These are phyloP conservation scores for Pterobdella sp. DNA, from an alignment of 2,888 invertebrate species.

Conservation along the genomic window DNA sequence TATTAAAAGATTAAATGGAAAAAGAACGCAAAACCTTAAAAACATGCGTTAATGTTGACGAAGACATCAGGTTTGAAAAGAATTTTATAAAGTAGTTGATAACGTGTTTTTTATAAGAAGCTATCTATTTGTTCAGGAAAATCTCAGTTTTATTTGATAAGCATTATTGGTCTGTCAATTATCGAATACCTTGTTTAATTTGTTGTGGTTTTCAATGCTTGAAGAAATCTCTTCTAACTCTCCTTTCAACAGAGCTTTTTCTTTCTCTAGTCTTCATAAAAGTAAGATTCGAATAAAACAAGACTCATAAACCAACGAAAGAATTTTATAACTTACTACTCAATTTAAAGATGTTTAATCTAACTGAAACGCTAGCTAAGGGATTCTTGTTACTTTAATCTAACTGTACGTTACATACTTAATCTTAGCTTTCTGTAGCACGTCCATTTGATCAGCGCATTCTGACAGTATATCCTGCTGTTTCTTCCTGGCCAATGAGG, in stretches of 20 bases:
- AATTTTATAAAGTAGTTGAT: too few relatives aligned
- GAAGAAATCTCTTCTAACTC: slow-evolving; percentile 24
- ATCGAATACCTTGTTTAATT: slow-evolving; percentile 27
- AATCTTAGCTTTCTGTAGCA: slow-evolving; percentile 97
- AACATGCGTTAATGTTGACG: too few relatives aligned
- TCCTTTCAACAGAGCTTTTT: slow-evolving; percentile 28
- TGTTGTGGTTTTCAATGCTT: slow-evolving; percentile 28
- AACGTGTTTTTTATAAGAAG: too few relatives aligned
- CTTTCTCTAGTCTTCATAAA: slow-evolving; percentile 30
- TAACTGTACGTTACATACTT: slow-evolving; percentile 59
- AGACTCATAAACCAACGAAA: not conserved
- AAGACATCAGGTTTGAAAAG: too few relatives aligned
- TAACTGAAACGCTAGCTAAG: not conserved
- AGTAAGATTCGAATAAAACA: not conserved
- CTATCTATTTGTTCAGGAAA: too few relatives aligned
- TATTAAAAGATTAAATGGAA: too few relatives aligned
- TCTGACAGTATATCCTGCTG: slow-evolving; percentile 98
- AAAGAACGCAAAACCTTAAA: too few relatives aligned
- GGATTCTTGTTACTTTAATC: too few relatives aligned
- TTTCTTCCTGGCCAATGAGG: slow-evolving; percentile 96
- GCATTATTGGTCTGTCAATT: not conserved
- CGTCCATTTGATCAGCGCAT: slow-evolving; percentile 99
- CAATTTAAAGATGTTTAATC: not conserved
- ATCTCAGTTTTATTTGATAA: not conserved
- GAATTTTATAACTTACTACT: too few relatives aligned